Evolutionary conservation across 1,140 invertebrate species (phyloP), one percentile per base, ranked within the genome.

Genomic region (Epicauta chinensis): DNA sequence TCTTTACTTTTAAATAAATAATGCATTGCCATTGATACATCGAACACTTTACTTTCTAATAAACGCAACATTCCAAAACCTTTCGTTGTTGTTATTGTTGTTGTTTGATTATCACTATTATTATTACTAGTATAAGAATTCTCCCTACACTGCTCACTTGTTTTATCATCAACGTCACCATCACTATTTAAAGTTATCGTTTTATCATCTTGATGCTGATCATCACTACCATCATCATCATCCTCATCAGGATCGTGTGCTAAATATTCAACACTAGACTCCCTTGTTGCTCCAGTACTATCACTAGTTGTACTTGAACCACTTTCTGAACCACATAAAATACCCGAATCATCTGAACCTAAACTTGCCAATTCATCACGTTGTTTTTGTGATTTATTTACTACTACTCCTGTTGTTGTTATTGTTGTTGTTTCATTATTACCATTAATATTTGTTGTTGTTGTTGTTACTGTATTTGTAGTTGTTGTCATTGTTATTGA

Each of bases 1-100:
- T 98, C 95, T 74, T 98, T 98, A n/a, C 93, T 96, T 69, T 96
- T 96, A 67, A 94, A 97, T 30, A 99, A 75, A 80, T 99, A 98
- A 66, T 90, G 91, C 65, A 98, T 93, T 15, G 94, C 95, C 80
- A 98, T 96, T 50, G 91, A 91, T 82, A 97, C 96, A 70, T 97
- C 91, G 71, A 98, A 99, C 47, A 96, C 79, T 75, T 92, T 93
- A 56, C 93, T 96, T 72, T 98, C 93, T 66, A 99, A 96, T 60
- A 98, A 78, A 59, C 95, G 76, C 51, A 98, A 74, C 42, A 98
- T 75, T 6, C 68, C 69, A 13, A 56, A 63, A 54, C 59, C 63
- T 36, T 61, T 64, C 3, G 62, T 53, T 17, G 59, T 44, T 14
- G 45, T 30, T 7, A 60, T 53, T 17, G 59, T 44, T 14, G 45